A percentile compares a stretch with the other conserved stretches of the same genome.
Conservation (phyloP, 2,797 vertebrate genomes). For the Argya squamiceps region DNA sequence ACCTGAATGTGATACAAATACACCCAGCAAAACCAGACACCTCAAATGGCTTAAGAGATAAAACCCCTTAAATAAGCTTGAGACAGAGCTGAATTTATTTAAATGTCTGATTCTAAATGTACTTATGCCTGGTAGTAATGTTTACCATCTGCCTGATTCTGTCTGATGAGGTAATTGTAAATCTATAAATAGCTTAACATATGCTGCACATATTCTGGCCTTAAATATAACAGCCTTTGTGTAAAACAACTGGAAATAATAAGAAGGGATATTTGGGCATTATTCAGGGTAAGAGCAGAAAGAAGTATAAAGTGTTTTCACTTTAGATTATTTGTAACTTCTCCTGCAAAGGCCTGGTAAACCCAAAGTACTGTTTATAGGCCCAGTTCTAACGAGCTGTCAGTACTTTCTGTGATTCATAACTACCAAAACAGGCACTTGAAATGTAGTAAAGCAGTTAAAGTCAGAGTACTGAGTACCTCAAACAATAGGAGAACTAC, state of each 20-base stretch:
- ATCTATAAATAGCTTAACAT: conserved; percentile 80
- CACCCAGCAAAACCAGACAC: conserved; percentile 73
- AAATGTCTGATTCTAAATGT: conserved; percentile 83
- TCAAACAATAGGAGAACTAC: not conserved
- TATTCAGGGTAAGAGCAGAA: conserved; percentile 64
- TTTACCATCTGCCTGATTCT: conserved; percentile 85
- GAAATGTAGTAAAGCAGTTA: conserved; percentile 9
- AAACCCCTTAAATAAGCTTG: conserved; percentile 86
- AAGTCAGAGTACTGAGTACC: not conserved
- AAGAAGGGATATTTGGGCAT: conserved; percentile 65
- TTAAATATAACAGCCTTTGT: conserved; percentile 78
- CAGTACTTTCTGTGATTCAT: not conserved
- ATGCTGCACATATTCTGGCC: conserved; percentile 79
- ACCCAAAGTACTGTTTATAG: not conserved
- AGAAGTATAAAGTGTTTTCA: conserved; percentile 59
- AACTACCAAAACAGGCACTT: not conserved
- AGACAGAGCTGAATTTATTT: conserved; percentile 86
- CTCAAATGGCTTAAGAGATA: conserved; percentile 77
- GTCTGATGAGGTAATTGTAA: conserved; percentile 82
- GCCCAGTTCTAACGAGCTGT: not conserved
- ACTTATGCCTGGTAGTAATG: conserved; percentile 80
- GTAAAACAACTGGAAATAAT: conserved; percentile 78
- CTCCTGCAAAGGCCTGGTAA: not conserved
- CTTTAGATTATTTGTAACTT: conserved; percentile 61
- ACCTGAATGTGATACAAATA: conserved; percentile 60